Evolutionary conservation across 2,888 invertebrate genomes (phyloP).

Genomic region (Cerastis rubricosa): DNA sequence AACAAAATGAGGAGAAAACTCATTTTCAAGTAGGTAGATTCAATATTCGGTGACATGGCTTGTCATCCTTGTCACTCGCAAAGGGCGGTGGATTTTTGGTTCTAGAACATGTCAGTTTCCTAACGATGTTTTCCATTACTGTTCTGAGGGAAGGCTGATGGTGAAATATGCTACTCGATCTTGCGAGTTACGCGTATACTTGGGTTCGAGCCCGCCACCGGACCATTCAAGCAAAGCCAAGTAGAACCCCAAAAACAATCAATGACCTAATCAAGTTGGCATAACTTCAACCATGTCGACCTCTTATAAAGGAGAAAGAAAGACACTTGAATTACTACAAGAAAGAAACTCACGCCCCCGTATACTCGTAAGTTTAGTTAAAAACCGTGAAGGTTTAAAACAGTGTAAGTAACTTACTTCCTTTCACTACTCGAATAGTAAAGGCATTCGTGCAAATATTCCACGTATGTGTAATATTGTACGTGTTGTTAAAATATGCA

Average conservation of each 20-base stretch:
- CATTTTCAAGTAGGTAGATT: neutral
- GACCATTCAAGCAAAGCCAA: neutral
- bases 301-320: no score
- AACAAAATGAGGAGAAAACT: neutral
- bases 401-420: no score
- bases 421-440: neutral
- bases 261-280: no score
- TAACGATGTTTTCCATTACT: neutral
- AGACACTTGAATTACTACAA: no score
- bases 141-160: neutral
- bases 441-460: constrained; percentile 36
- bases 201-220: neutral
- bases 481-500: constrained; percentile 46
- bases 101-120: neutral
- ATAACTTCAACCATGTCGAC: no score
- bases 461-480: no score
- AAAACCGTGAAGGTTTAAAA: no score
- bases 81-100: no score
- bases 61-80: no score
- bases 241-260: no score
- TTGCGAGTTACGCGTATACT: neutral
- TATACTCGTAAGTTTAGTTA: no score
- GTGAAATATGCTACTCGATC: neutral
- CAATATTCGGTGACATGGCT: neutral
- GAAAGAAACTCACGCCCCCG: neutral